Evolutionary conservation across 2,888 invertebrate genomes (phyloP), one percentile per base, ranked within the genome.

Genomic region (Meta bourneti): DNA sequence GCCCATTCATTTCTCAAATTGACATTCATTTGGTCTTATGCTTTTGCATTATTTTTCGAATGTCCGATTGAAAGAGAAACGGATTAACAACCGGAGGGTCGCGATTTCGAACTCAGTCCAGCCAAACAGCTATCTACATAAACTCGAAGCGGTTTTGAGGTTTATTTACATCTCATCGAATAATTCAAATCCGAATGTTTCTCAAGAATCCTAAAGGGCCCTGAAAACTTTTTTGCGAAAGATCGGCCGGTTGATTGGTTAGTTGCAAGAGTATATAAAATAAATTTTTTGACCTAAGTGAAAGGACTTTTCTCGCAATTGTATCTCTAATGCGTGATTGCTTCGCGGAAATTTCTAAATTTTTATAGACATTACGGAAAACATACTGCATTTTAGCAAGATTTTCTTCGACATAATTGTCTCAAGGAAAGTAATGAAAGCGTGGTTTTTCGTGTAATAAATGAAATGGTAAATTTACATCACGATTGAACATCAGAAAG

Each of bases 381-480:
- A 80, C 80, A 51, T 61, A 80, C 6, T 80, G 80, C 61, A 80
- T 19, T 80, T 80, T 61, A 54, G 80, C n/a, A 0, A 80, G 20
- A 20, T 80, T 80, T 61, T 80, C 80, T 69, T 80, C 80, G 1
- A 80, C 34, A 20, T 80, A 80, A 80, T 54, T 61, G 0, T 80
- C 80, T 5, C 80, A 80, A 0, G 80, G 80, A 19, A 80, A 80
- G 9, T 80, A 61, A 20, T 80, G 80, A 20, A 20, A 0, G 9
- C 11, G n/a, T 9, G 61, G 54, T 6, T 20, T 54, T 19, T 54
- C 8, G 11, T 54, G 19, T 19, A 80, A 61, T 54, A 80, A 1
- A 11, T 80, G 80, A 20, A 80, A 80, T 11, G 80, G 80, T 19
- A 80, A 34, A 48, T 80, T 61, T 11, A 80, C 1, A 61, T 80